These are phyloP conservation scores for Sardinella longiceps DNA, from an alignment of 2,797 vertebrate species.

Conservation along the genomic window DNA sequence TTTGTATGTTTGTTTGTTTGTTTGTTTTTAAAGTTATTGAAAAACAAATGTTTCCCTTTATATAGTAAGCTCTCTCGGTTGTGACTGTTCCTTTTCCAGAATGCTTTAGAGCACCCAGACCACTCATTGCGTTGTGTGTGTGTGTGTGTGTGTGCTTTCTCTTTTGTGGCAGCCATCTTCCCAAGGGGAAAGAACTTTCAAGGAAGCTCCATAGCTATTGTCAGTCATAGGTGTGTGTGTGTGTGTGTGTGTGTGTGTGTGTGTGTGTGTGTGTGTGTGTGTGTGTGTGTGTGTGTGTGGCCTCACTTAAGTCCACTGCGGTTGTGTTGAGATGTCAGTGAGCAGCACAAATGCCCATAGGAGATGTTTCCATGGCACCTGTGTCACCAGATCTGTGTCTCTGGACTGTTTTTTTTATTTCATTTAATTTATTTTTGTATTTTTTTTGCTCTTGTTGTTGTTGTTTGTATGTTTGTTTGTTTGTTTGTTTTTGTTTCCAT, in stretches of 20 bases:
- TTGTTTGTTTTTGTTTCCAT: not conserved
- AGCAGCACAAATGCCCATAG: slow-evolving; percentile 36
- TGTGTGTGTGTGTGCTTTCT: not conserved
- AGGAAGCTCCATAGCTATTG: not conserved
- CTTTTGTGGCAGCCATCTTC: not conserved
- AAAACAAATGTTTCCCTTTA: slow-evolving; percentile 17
- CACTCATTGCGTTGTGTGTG: not conserved
- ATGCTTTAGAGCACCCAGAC: not conserved
- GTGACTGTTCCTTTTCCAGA: slow-evolving; percentile 10
- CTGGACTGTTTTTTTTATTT: not conserved
- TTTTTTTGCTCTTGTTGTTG: not conserved
- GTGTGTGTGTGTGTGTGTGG: not conserved
- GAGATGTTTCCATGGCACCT: slow-evolving; percentile 11
- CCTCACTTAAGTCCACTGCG: not conserved
- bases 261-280: no score
- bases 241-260: not conserved
- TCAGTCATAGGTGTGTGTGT: not conserved
- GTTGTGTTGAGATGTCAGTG: slow-evolving; percentile 13
- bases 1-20: slow-evolving; percentile 33
- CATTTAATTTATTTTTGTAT: not conserved
- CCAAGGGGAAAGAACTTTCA: not conserved
- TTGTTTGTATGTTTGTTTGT: no score
- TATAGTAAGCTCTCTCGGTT: not conserved
- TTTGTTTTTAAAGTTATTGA: slow-evolving; percentile 22
- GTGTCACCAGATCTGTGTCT: not conserved